Conservation (phyloP, 2,797 vertebrate species). For the Oophaga sylvatica region DNA sequence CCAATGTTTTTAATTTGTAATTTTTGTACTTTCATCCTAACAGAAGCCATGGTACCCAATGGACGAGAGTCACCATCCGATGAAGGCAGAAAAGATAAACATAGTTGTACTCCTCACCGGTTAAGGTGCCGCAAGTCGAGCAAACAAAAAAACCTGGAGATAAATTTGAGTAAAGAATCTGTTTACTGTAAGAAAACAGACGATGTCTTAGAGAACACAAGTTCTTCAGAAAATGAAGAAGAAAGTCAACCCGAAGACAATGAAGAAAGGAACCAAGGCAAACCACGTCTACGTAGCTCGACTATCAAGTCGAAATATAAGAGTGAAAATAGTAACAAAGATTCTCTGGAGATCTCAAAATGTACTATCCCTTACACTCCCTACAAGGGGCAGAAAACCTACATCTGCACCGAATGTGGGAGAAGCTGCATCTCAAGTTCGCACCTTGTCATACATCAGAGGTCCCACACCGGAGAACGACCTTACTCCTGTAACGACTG, state of each 20-base stretch:
- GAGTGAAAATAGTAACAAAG: background rate
- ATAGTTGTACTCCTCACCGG: background rate
- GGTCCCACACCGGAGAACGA: constrained; percentile 64
- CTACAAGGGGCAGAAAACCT: constrained; percentile 9
- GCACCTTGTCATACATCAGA: constrained; percentile 67
- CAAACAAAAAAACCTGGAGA: background rate
- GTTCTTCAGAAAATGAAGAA: background rate
- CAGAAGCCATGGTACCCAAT: background rate
- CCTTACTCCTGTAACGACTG: constrained; percentile 62
- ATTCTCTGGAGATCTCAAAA: constrained; percentile 18
- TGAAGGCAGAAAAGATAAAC: background rate
- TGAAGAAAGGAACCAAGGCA: background rate
- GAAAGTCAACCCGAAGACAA: constrained; percentile 12
- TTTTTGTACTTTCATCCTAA: background rate
- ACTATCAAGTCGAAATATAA: constrained; percentile 11
- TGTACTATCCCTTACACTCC: constrained; percentile 32
- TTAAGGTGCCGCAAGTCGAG: background rate
- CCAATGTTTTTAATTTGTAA: background rate
- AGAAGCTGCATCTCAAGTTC: constrained; percentile 59
- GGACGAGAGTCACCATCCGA: background rate
- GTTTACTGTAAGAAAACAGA: background rate
- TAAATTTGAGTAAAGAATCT: background rate
- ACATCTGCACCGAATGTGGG: constrained; percentile 49
- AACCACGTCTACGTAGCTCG: background rate
- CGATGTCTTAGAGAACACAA: background rate